Percentiles rank a stretch among this genome's conserved stretches.
Conservation (phyloP, 2,113 vertebrate species). For the Sphyrna mokarran region DNA sequence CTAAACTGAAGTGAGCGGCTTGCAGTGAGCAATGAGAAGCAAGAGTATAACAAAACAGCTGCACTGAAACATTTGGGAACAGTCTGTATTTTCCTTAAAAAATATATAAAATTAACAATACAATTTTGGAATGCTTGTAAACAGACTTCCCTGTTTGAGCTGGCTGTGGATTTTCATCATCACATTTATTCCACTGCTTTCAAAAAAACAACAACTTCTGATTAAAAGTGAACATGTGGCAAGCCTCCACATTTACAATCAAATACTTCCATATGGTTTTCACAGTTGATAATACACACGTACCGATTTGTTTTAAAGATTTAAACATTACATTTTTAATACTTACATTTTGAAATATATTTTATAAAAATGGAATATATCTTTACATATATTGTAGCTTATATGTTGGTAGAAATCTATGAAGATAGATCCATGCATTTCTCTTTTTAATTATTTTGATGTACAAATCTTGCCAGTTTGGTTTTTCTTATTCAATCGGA, state of each 20-base stretch:
- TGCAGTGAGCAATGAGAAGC: not conserved
- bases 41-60: not conserved
- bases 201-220: conserved; percentile 2
- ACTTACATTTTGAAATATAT: conserved; percentile 35
- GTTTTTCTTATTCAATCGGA: conserved; percentile 4
- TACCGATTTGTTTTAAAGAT: conserved; percentile 25
- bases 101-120: not conserved
- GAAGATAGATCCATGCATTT: conserved; percentile 35
- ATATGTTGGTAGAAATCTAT: conserved; percentile 38
- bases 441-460: conserved; percentile 4
- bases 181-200: conserved; percentile 24
- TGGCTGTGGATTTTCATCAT: conserved; percentile 24
- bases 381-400: conserved; percentile 37
- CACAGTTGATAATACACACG: conserved; percentile 32
- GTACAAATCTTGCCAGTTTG: conserved; percentile 12
- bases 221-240: not conserved
- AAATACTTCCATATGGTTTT: conserved; percentile 30
- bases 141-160: not conserved
- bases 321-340: conserved; percentile 37
- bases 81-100: not conserved
- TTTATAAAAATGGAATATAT: conserved; percentile 36
- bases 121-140: conserved; percentile 23
- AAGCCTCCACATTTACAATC: not conserved
- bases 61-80: not conserved
- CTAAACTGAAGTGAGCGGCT: not conserved